phyloP scores from a whole-genome alignment of 2,888 invertebrate genomes.

The Thysanoteuthis rhombus region DNA sequence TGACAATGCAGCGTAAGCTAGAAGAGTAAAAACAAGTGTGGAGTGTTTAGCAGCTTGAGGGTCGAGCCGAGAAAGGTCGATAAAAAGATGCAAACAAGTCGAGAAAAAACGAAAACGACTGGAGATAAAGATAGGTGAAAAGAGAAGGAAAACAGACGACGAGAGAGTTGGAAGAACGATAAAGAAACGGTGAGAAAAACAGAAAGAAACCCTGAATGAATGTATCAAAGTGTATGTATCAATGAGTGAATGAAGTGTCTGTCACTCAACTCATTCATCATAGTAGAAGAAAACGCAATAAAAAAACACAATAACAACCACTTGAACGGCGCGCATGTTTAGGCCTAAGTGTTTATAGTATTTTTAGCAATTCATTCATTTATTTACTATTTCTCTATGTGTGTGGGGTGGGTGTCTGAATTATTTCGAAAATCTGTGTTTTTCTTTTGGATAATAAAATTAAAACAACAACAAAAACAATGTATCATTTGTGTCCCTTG shows the following conservation, averaged over 20 bases:
- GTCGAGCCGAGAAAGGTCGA: neutral
- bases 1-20: neutral
- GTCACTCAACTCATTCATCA: neutral
- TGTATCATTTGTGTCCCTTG: neutral
- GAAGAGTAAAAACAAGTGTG: neutral
- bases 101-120: too few relatives aligned
- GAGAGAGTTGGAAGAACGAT: neutral
- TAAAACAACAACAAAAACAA: neutral
- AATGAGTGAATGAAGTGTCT: neutral
- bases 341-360: too few relatives aligned
- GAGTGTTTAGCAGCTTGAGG: neutral
- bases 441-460: neutral
- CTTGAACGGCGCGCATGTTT: neutral
- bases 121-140: neutral
- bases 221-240: neutral
- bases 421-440: neutral
- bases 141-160: neutral
- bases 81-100: neutral
- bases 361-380: too few relatives aligned
- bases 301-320: neutral
- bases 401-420: neutral
- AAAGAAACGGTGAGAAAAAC: neutral
- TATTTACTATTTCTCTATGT: too few relatives aligned
- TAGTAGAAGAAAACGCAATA: neutral
- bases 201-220: neutral